Evolutionary conservation across 2,888 invertebrate genomes (phyloP).

Genomic region (Boloria euphrosyne): DNA sequence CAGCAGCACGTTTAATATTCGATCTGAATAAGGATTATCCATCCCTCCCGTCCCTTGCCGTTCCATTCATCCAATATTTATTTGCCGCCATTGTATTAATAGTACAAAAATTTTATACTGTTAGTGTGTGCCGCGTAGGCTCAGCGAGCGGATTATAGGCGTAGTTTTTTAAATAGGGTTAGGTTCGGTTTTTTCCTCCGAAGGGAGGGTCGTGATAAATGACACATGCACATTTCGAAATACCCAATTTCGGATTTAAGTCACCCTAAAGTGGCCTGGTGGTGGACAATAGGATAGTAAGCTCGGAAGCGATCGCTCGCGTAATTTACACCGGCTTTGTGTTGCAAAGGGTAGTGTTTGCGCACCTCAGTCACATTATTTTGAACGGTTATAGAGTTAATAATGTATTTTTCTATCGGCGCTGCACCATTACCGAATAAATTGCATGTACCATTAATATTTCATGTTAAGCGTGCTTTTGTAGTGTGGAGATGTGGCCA

Average conservation of each 20-base stretch:
- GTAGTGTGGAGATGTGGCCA: neutral
- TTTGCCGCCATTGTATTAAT: conserved; percentile 76
- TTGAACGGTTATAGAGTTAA: conserved; percentile 71
- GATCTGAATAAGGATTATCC: conserved; percentile 71
- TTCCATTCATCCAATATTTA: conserved; percentile 75
- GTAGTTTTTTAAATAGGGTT: conserved; percentile 81
- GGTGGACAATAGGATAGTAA: conserved; percentile 67
- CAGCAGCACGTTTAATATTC: conserved; percentile 48
- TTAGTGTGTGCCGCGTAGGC: conserved; percentile 73
- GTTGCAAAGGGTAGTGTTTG: conserved; percentile 61
- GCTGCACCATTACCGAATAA: conserved; percentile 67
- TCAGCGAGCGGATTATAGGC: conserved; percentile 72
- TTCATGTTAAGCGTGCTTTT: neutral
- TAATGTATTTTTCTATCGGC: conserved; percentile 71
- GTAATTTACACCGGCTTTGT: conserved; percentile 71
- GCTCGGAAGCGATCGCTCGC: conserved; percentile 55
- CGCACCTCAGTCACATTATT: conserved; percentile 53
- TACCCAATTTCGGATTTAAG: conserved; percentile 84
- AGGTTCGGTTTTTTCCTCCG: conserved; percentile 66
- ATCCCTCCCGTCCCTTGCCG: conserved; percentile 49
- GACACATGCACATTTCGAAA: conserved; percentile 84
- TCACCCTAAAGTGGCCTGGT: conserved; percentile 82
- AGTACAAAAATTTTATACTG: conserved; percentile 79
- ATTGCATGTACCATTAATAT: conserved; percentile 45
- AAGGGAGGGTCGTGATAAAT: conserved; percentile 80